Evolutionary conservation across 1,140 invertebrate genomes (phyloP).

Genomic region (Hirudo medicinalis): DNA sequence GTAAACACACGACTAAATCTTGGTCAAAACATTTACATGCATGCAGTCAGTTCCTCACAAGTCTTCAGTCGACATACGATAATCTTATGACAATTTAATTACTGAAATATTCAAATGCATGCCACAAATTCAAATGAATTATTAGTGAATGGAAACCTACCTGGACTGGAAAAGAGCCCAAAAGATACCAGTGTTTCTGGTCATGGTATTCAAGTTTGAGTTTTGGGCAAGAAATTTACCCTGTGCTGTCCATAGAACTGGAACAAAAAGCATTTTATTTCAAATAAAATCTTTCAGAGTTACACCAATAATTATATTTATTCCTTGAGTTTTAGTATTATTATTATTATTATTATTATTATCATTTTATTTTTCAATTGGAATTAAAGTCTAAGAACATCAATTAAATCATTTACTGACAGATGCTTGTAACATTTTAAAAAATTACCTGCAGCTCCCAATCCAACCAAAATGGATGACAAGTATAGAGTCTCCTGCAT

Average conservation of each 20-base stretch:
- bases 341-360: not conserved
- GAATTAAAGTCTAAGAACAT: not conserved
- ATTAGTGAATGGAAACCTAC: slow-evolving; percentile 37
- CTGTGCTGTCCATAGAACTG: slow-evolving; percentile 56
- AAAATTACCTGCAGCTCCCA: slow-evolving; percentile 60
- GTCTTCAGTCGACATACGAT: too few species aligned
- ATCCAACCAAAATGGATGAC: slow-evolving; percentile 67
- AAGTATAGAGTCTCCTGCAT: slow-evolving; percentile 65
- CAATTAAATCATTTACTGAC: not conserved
- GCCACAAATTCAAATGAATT: not conserved
- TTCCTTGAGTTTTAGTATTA: not conserved
- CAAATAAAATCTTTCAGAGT: not conserved
- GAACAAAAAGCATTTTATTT: not conserved
- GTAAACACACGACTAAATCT: too few species aligned
- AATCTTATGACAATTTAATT: too few species aligned
- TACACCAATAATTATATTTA: not conserved
- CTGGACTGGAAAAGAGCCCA: slow-evolving; percentile 85
- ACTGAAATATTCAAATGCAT: not conserved
- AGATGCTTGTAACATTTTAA: not conserved
- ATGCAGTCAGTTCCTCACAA: too few species aligned
- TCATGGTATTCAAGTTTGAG: slow-evolving; percentile 69
- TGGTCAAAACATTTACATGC: too few species aligned
- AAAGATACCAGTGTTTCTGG: slow-evolving; percentile 82
- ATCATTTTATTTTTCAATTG: not conserved
- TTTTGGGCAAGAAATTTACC: slow-evolving; percentile 84